Percentiles rank a stretch among this genome's conserved stretches.
Conservation (phyloP, 2,113 vertebrate genomes). For the Apaloderma vittatum region DNA sequence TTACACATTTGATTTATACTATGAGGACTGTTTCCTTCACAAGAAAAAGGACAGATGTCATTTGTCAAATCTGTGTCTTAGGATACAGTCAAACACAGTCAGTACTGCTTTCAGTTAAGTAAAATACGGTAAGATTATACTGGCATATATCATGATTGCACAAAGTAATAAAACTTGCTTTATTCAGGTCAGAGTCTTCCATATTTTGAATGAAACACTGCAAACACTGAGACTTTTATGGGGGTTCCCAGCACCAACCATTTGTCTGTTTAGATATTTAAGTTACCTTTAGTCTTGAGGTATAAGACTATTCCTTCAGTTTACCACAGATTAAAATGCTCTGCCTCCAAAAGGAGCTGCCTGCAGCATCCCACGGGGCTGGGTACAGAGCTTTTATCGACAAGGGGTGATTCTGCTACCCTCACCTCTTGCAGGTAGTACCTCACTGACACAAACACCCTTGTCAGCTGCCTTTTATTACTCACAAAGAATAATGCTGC, state of each 20-base stretch:
- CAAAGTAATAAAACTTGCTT: not conserved
- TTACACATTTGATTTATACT: not conserved
- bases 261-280: not conserved
- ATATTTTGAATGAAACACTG: not conserved
- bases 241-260: not conserved
- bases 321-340: not conserved
- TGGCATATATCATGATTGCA: not conserved
- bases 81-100: not conserved
- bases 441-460: not conserved
- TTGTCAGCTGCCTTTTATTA: not conserved
- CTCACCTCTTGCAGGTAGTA: not conserved
- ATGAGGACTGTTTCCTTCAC: not conserved
- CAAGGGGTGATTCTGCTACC: not conserved
- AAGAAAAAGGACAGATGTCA: not conserved
- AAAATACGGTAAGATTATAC: not conserved
- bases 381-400: not conserved
- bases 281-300: not conserved
- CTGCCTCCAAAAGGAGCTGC: not conserved
- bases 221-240: not conserved
- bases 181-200: not conserved
- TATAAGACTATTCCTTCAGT: not conserved
- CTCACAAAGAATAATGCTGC: conserved; percentile 16
- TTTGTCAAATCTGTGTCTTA: not conserved
- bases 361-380: not conserved
- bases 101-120: not conserved